Evolutionary conservation across 1,140 invertebrate species (phyloP), one percentile per base, ranked within the genome.

Genomic region (Listronotus oregonensis): DNA sequence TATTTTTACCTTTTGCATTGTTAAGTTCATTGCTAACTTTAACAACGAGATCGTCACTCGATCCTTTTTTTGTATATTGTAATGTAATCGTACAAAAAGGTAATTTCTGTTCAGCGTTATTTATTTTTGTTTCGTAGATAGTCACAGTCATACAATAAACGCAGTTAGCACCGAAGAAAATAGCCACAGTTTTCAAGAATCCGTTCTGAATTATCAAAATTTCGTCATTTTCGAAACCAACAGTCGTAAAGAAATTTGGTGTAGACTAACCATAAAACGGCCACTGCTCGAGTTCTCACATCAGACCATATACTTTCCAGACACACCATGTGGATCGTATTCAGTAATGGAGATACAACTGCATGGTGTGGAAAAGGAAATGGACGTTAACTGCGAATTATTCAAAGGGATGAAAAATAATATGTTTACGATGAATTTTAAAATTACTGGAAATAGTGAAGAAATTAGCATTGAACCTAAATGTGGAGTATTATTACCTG

Each of bases 281-380:
- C 71, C 67, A 0, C 31, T 63, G 1, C 11, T 70, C 17, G 67
- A 68, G 12, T 61, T 74, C 12, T 69, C 66, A 8, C 61, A 66
- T 43, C 73, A 74, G 58, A 49, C 55, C 1, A 51, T 76, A 0
- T 39, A 66, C 14, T 73, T 76, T 66, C 73, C 73, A 0, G 68
- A 75, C 40, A 75, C 74, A 32, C 68, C 74, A 7, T 72, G 72
- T 42, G 71, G 74, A 37, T 73, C 73, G 1, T 73, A 71, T 43
- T 74, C 74, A 6, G 18, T 54, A 0, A 69, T 68, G 60, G 34
- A 54, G 10, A 46, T 74, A 12, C 47, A 57, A 18, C 37, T 75
- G n/a, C 60, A 43, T 37, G 56, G 66, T 1, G 14, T 64, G 0
- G 17, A 52, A 11, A 34, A 44, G 9, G 42, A 52, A 42, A 49